A percentile compares a stretch with the other conserved stretches of the same genome.
Evolutionary conservation across 2,888 invertebrate genomes (phyloP).

Genomic region (Steinernema carpocapsae): DNA sequence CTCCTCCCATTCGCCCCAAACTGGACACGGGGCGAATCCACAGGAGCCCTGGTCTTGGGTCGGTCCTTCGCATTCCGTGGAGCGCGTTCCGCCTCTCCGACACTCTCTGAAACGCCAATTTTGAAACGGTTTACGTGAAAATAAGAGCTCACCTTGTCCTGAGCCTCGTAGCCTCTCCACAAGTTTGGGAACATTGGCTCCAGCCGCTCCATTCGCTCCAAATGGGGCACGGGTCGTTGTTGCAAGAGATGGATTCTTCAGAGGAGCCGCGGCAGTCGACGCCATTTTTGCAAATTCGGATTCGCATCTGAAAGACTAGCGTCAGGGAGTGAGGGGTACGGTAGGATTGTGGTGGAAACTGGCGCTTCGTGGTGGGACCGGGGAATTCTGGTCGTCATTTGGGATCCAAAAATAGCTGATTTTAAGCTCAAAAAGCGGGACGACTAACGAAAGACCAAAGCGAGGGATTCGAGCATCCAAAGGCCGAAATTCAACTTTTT

Average conservation of each 20-base stretch:
- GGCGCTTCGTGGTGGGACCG: too few relatives aligned
- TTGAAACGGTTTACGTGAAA: not conserved
- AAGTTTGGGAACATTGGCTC: conserved; percentile 41
- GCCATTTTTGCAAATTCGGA: conserved; percentile 11
- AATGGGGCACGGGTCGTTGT: conserved; percentile 45
- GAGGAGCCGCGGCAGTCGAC: conserved; percentile 47
- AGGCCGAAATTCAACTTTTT: too few relatives aligned
- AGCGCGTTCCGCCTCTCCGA: conserved; percentile 40
- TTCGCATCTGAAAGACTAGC: not conserved
- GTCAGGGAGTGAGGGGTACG: too few relatives aligned
- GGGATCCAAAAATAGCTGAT: too few relatives aligned
- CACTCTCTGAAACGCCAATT: conserved; percentile 40
- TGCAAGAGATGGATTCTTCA: conserved; percentile 48
- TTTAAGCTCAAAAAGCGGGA: too few relatives aligned
- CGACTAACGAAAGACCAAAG: too few relatives aligned
- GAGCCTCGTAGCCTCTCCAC: conserved; percentile 42
- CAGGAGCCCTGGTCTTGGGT: conserved; percentile 45
- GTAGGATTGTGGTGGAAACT: too few relatives aligned
- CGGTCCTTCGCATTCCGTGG: conserved; percentile 43
- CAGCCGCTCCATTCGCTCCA: conserved; percentile 47
- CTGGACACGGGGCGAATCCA: conserved; percentile 43
- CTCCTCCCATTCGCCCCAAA: conserved; percentile 41
- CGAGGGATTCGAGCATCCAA: too few relatives aligned
- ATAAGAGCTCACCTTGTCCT: conserved; percentile 36
- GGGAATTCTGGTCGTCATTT: too few relatives aligned